Evolutionary conservation across 2,113 vertebrate genomes (phyloP), one percentile per base, ranked within the genome.

Genomic region (Chauna torquata): DNA sequence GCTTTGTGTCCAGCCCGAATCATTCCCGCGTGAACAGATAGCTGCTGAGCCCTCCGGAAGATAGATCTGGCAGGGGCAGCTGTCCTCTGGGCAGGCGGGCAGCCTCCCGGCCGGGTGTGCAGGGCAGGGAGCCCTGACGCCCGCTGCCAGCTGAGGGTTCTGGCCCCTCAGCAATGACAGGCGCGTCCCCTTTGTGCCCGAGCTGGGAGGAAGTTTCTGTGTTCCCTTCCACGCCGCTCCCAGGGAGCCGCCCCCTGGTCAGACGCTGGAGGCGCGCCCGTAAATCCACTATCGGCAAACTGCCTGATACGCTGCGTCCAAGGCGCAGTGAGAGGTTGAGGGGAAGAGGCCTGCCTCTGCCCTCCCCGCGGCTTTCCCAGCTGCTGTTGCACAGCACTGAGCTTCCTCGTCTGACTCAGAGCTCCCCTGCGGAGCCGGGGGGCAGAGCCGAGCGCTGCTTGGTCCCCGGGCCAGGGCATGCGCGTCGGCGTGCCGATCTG

Each of bases 391-490:
- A 34, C n/a, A n/a, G 40, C 49, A 5, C 30, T 1, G 3, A 57
- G 32, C 36, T 50, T 32, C 81, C 3, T 1, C 42, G 7, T 38
- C 17, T 19, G 4, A 19, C 59, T 17, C 14, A 14, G 17, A 38
- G 44, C 81, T 79, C 34, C 59, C 6, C 12, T n/a, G n/a, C n/a
- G 20, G 13, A 52, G 50, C 50, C 50, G 12, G 50, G 25, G 25
- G 12, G 12, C 1, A 1, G 72, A 57, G 55, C 40, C 61, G 8
- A 40, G 15, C 47, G n/a, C 16, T 8, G 4, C 22, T 11, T 2
- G 34, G 23, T 16, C 58, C 65, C 6, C 0, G 17, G 5, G 23
- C 58, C 1, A 1, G 2, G 1, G 32, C 24, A 3, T 0, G 1
- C 1, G 1, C 7, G 30, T 3, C 25, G 1, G 10, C 25, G 11